Percentiles rank a stretch among this genome's conserved stretches.
phyloP scores from a whole-genome alignment of 2,113 vertebrate genomes.

The Nesogale talazaci region DNA sequence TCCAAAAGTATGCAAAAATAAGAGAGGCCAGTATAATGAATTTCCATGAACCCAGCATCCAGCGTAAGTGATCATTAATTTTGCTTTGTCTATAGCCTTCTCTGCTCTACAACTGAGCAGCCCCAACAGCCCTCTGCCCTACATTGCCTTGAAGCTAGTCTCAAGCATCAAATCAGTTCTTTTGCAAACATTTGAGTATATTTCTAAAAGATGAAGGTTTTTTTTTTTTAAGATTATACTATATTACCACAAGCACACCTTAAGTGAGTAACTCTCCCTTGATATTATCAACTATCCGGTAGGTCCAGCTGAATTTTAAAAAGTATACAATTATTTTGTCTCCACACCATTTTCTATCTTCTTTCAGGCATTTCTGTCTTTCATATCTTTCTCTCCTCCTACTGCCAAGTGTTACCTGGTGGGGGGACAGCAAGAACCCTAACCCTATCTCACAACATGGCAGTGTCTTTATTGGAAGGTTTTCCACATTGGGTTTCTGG shows the following conservation, averaged over 20 bases:
- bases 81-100: background rate
- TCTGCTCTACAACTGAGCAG: background rate
- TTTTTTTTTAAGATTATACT: background rate
- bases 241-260: background rate
- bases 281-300: background rate
- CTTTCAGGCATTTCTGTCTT: background rate
- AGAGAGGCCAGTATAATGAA: background rate
- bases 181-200: background rate
- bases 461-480: background rate
- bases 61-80: background rate
- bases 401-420: background rate
- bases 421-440: background rate
- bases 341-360: slow-evolving; percentile 2
- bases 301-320: background rate
- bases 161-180: background rate
- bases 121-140: rapidly evolving
- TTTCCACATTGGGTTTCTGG: background rate
- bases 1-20: background rate
- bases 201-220: background rate
- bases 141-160: background rate
- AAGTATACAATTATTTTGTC: background rate
- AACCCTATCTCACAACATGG: background rate
- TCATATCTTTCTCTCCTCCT: background rate
- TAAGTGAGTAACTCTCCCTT: slow-evolving; percentile 15
- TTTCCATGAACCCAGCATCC: background rate